These are phyloP conservation scores for Drosophila burlai DNA, from an alignment of 1,140 invertebrate genomes.

Conservation along the genomic window DNA sequence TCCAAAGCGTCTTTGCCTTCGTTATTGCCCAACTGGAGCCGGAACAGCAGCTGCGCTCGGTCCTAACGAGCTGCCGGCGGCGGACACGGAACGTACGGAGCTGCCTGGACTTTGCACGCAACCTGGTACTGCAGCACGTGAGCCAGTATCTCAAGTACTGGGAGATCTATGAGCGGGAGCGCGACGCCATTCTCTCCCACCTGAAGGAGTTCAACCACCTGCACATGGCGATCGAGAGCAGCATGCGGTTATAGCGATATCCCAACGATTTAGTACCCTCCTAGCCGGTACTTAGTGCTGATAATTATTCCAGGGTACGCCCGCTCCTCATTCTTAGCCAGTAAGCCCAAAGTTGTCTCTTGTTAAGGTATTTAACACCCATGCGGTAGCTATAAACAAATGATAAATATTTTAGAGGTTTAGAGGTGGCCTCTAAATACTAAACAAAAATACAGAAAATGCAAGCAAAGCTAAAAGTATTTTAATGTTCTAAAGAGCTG, in stretches of 20 bases:
- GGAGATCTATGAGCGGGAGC: constrained; percentile 64
- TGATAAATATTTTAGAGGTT: neutral
- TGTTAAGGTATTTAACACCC: constrained; percentile 39
- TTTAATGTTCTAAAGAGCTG: neutral
- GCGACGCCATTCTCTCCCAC: constrained; percentile 59
- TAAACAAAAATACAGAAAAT: neutral
- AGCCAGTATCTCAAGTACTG: constrained; percentile 68
- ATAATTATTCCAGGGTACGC: constrained; percentile 32
- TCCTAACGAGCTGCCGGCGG: constrained; percentile 57
- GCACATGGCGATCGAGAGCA: constrained; percentile 71
- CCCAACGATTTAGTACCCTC: neutral
- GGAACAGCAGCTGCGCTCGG: constrained; percentile 60
- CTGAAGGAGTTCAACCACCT: constrained; percentile 72
- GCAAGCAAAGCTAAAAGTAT: neutral
- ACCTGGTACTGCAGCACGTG: constrained; percentile 66
- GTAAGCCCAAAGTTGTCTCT: constrained; percentile 53
- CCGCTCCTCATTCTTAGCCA: constrained; percentile 21
- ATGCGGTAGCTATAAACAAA: constrained; percentile 9
- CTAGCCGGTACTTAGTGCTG: constrained; percentile 14
- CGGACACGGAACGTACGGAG: constrained; percentile 57
- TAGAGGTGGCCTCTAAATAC: neutral
- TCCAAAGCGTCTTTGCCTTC: constrained; percentile 70
- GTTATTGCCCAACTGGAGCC: constrained; percentile 69
- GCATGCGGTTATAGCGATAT: constrained; percentile 57
- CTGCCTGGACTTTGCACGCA: constrained; percentile 72